Evolutionary conservation across 2,113 vertebrate genomes (phyloP), one percentile per base, ranked within the genome.

Genomic region (Ailurus styani): DNA sequence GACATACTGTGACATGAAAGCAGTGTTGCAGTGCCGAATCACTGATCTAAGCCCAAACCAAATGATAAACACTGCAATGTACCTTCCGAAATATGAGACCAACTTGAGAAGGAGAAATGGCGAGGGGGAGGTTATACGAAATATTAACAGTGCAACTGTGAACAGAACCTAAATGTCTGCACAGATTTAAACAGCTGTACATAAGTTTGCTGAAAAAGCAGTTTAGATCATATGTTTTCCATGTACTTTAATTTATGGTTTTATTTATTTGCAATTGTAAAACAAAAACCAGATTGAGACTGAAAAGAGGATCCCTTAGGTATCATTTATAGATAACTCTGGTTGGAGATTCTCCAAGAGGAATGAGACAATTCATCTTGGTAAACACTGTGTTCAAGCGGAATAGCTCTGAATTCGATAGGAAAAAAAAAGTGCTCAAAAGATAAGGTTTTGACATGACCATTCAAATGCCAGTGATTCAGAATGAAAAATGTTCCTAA

Each of bases 311-410:
- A 29, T 91, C 78, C 72, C 89, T 79, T 25, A 85, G 73, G 70
- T 93, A 34, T 64, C 47, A 70, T 82, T 96, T 82, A 55, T 89
- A 97, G 57, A 95, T 97, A 96, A 84, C 60, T 89, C 81, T 54
- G 13, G n/a, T 68, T 93, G 78, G 96, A 97, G 25, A 62, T 31
- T 78, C 27, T 88, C 95, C 89, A 91, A 60, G 60, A 73, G 40
- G 60, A 84, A 57, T 42, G 93, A 60, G n/a, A 47, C n/a, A 54
- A 12, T 81, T 95, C 11, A 55, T 40, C 18, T 94, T 79, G 3
- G 54, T 93, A 91, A 96, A 92, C 47, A 93, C n/a, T 21, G 50
- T 31, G 62, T 60, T 95, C 77, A 70, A 85, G 87, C 55, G 34
- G 92, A 96, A 64, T 0, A 82, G 27, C 45, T 77, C 25, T 82